Base-by-base conservation (phyloP, 2,888 invertebrate species). In the Drosophila putrida region DNA sequence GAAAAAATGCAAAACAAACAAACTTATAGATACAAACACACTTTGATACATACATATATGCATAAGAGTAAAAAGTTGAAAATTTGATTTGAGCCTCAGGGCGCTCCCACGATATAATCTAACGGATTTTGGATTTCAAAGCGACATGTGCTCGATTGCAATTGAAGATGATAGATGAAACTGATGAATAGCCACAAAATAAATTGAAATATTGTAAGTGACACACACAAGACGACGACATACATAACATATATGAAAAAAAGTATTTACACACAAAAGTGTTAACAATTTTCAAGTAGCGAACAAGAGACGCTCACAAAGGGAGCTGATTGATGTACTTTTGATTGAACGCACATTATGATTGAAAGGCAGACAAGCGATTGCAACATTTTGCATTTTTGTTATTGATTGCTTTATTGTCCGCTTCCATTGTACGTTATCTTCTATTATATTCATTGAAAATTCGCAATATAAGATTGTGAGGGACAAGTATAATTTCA, bases 51-150 rank as follows among this genome's bases (percentile, higher is more conserved):
- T 39, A 33, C 31, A 27, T 9, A 35, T 8, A 28, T 20, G 9
- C 5, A 47, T 27, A n/a, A 0, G 10, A 8, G 13, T 15, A 28
- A 10, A 53, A 9, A 41, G 53, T 43, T 54, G 35, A 64, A 35
- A 58, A 57, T 62, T 46, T 70, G 46, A 41, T 54, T 66, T 13
- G 69, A 66, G 75, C 82, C 78, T 54, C 71, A 35, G 65, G 82
- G 81, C 80, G 69, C 81, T 82, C 80, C 78, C 85, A 82, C 82
- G 62, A 62, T 67, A 74, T 73, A 68, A 79, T 81, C 70, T 44
- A 47, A 55, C 53, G 43, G 60, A 69, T 51, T 60, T 71, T 47
- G 57, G 35, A 59, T 49, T 49, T 49, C n/a, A 11, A 49, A 25
- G 55, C 55, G 64, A 57, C 60, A 63, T 71, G 50, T 57, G 50